Evolutionary conservation across 1,140 invertebrate genomes (phyloP).

Genomic region (Metaphire vulgaris): DNA sequence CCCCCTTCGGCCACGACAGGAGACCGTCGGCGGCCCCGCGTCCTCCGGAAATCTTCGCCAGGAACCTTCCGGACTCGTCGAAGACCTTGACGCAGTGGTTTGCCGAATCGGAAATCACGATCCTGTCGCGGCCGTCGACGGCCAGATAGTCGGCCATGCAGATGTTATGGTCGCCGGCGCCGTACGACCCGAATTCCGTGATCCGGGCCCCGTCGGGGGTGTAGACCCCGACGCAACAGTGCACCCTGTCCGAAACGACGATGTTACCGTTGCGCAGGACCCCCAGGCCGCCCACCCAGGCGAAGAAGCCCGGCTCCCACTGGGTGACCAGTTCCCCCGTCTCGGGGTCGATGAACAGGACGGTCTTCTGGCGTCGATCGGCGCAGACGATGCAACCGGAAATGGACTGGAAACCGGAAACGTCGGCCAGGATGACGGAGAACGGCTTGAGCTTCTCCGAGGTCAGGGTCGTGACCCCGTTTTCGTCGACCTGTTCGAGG

Average conservation of each 20-base stretch:
- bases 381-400: neutral
- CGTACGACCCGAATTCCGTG: conserved; percentile 28
- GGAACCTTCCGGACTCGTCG: conserved; percentile 31
- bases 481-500: neutral
- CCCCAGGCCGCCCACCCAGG: conserved; percentile 25
- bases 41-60: conserved; percentile 57
- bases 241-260: conserved; percentile 20
- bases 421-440: neutral
- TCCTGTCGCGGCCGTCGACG: conserved; percentile 28
- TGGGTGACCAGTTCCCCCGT: neutral
- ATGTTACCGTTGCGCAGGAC: conserved; percentile 13
- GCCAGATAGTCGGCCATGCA: conserved; percentile 30
- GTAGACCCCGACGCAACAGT: conserved; percentile 20
- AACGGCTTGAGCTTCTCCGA: neutral
- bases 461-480: neutral
- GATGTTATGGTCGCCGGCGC: conserved; percentile 24
- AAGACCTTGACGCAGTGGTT: conserved; percentile 41
- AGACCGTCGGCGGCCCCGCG: conserved; percentile 67
- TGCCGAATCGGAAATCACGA: conserved; percentile 40
- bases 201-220: conserved; percentile 13
- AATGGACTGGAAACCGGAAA: too few relatives aligned
- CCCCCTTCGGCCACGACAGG: conserved; percentile 80
- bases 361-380: neutral
- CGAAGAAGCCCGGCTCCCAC: conserved; percentile 8
- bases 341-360: neutral